phyloP scores from a whole-genome alignment of 2,888 invertebrate species.

The Troilus luridus region DNA sequence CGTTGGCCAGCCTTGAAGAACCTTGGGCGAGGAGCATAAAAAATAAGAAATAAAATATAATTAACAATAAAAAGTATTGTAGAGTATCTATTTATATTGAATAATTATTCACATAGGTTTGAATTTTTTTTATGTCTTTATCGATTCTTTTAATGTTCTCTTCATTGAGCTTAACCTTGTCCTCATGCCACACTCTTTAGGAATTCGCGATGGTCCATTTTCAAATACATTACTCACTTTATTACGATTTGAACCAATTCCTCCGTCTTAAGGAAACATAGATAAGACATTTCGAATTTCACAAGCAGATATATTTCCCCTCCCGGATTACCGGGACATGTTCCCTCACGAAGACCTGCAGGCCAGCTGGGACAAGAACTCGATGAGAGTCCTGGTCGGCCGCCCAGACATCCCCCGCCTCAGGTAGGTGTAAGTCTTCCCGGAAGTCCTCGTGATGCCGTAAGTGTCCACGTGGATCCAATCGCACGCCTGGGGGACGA shows the following conservation, averaged over 20 bases:
- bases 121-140: neutral
- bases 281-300: neutral
- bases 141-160: neutral
- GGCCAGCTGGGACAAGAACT: slow-evolving; percentile 76
- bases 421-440: slow-evolving; percentile 74
- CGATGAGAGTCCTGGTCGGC: slow-evolving; percentile 82
- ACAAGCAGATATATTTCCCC: neutral
- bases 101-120: neutral
- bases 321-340: neutral
- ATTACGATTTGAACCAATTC: neutral
- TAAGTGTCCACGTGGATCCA: slow-evolving; percentile 89
- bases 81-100: neutral
- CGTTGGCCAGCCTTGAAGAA: neutral
- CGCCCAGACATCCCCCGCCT: slow-evolving; percentile 81
- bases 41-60: neutral
- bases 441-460: slow-evolving; percentile 72
- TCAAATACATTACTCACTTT: neutral
- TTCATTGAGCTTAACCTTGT: neutral
- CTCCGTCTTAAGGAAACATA: neutral
- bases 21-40: neutral
- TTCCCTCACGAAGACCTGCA: slow-evolving; percentile 66
- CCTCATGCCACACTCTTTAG: neutral
- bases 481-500: slow-evolving; percentile 76
- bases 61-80: neutral
- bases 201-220: neutral